Evolutionary conservation across 2,113 vertebrate genomes (phyloP).

Genomic region (Callaeas wilsoni): DNA sequence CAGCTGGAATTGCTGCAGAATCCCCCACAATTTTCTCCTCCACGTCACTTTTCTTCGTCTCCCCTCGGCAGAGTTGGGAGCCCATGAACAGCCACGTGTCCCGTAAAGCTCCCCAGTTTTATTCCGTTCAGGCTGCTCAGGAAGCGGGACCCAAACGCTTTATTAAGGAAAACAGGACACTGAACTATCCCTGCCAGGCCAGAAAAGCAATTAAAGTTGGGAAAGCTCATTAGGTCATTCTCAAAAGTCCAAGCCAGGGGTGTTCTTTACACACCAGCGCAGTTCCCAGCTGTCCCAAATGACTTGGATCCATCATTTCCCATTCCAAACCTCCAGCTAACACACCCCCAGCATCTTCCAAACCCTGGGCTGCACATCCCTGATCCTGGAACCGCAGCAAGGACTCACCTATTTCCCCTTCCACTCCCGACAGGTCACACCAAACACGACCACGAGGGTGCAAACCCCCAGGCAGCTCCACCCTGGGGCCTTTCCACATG

Average conservation of each 20-base stretch:
- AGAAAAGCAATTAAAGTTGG: not conserved
- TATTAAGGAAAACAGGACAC: not conserved
- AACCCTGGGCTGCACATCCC: accelerated
- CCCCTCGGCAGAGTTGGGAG: not conserved
- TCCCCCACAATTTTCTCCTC: not conserved
- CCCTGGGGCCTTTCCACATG: accelerated
- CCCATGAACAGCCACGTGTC: not conserved
- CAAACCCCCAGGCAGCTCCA: not conserved
- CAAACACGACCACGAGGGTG: accelerated
- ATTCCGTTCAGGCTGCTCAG: not conserved
- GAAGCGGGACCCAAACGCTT: not conserved
- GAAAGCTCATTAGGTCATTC: not conserved
- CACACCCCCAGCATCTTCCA: not conserved
- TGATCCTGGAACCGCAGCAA: not conserved
- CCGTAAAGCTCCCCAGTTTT: not conserved
- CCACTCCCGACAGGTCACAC: not conserved
- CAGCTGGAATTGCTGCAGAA: not conserved
- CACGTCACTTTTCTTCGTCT: not conserved
- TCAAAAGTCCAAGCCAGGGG: not conserved
- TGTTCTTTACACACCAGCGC: not conserved
- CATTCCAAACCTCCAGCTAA: not conserved
- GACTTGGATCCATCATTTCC: not conserved
- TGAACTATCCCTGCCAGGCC: not conserved
- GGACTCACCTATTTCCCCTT: not conserved
- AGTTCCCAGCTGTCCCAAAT: not conserved